Base-by-base conservation (phyloP, 2,888 invertebrate genomes). In the Gymnoscelis rufifasciata region DNA sequence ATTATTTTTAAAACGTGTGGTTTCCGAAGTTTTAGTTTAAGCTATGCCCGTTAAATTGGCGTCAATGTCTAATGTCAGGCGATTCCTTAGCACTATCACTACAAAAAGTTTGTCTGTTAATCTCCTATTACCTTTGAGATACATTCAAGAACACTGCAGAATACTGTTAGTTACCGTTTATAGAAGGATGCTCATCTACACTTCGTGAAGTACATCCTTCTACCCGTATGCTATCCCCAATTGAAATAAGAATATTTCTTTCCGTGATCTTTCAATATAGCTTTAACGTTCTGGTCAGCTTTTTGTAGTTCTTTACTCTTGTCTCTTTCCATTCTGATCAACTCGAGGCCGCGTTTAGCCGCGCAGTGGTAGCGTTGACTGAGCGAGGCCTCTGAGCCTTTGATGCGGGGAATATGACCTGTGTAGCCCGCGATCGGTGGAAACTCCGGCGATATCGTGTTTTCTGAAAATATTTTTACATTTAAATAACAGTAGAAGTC, bases 381-480 rank as follows among this genome's bases (percentile, higher is more conserved):
- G n/a, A 93, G 81, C 0, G 92, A 92, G 0, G 91, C 90, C 68
- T 93, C 92, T 0, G 90, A 90, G 8, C 92, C 91, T 64, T 90
- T 91, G 40, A 92, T 90, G 35, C 92, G 87, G 2, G 93, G 93
- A 50, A 93, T 93, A 68, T 93, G 93, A 2, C 93, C 93, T 0
- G 93, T 93, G 73, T 93, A 93, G 6, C 93, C 93, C 0, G 93
- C 91, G 60, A 93, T 93, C 10, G 93, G 93, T 12, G 93, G 93
- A 59, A 89, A 90, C 66, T 92, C 92, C 0, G 92, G 90, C 5
- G 92, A 91, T 69, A 90, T 88, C 53, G 90, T 88, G 73, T 90
- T 90, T 60, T 91, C 92, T 92, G 83, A 43, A 15, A 26, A 47
- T 29, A 86, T 79, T 47, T 27, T 6, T 19, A 8, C 23, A 33